Percentiles rank a stretch among this genome's conserved stretches.
These are phyloP conservation scores for Pseudorhombus dupliciocellatus DNA, from an alignment of 2,113 vertebrate genomes.

Conservation along the genomic window DNA sequence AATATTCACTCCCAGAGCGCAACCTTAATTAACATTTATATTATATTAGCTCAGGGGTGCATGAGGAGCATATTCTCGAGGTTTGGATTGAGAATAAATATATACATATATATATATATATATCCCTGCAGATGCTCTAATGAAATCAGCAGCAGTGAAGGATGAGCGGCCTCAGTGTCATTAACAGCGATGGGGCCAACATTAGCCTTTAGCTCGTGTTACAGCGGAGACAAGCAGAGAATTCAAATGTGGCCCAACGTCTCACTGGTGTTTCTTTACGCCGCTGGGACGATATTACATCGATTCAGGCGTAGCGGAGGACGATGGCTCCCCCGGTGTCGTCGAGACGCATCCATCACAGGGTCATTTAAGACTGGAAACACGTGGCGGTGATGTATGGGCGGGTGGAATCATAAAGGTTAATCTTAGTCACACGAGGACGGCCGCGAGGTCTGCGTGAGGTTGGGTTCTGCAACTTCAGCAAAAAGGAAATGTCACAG, in stretches of 20 bases:
- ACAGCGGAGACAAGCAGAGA: no score
- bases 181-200: conserved; percentile 22
- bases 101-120: conserved; percentile 70
- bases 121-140: conserved; percentile 50
- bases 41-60: conserved; percentile 78
- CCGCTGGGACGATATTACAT: conserved; percentile 37
- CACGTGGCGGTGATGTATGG: conserved; percentile 55
- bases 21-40: conserved; percentile 84
- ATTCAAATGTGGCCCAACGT: no score
- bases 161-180: conserved; percentile 47
- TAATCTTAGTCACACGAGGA: conserved; percentile 25
- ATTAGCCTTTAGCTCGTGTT: not conserved
- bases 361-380: conserved; percentile 48
- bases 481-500: conserved; percentile 8
- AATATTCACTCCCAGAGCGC: conserved; percentile 68
- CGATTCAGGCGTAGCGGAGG: conserved; percentile 40
- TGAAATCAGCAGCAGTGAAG: conserved; percentile 42
- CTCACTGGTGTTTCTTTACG: conserved; percentile 3
- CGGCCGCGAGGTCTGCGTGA: not conserved
- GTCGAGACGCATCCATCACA: conserved; percentile 49
- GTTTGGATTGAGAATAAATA: conserved; percentile 62
- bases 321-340: conserved; percentile 31
- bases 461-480: conserved; percentile 8
- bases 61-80: conserved; percentile 64
- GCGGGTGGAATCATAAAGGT: conserved; percentile 28